phyloP scores from a whole-genome alignment of 2,113 vertebrate genomes.

The Nerophis ophidion region DNA sequence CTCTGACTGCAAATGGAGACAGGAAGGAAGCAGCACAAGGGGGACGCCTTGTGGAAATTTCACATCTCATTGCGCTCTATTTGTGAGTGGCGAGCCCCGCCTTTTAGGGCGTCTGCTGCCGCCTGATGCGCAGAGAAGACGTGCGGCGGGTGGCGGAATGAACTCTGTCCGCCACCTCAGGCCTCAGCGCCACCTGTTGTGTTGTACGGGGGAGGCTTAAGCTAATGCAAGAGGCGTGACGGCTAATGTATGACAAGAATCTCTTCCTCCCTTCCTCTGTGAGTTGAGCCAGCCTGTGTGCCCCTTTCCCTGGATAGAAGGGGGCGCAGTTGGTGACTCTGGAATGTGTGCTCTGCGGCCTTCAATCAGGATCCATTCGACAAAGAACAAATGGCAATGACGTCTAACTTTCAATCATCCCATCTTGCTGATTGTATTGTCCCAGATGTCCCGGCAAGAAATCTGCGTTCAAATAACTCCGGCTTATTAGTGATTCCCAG shows the following conservation, averaged over 20 bases:
- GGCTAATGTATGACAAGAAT: slow-evolving; percentile 56
- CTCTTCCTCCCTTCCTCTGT: slow-evolving; percentile 37
- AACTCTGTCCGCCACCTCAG: slow-evolving; percentile 33
- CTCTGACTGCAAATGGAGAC: slow-evolving; percentile 60
- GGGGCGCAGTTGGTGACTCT: not conserved
- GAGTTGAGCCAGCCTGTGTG: slow-evolving; percentile 41
- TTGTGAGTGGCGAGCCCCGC: slow-evolving; percentile 61
- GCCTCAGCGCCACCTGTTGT: slow-evolving; percentile 58
- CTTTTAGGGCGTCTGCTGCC: slow-evolving; percentile 60
- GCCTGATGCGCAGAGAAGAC: slow-evolving; percentile 43
- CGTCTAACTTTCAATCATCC: not conserved
- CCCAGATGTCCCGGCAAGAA: too few species aligned
- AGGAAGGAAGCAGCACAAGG: slow-evolving; percentile 52
- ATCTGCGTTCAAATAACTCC: too few species aligned
- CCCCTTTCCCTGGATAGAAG: slow-evolving; percentile 37
- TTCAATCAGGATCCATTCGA: slow-evolving; percentile 43
- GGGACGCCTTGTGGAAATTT: slow-evolving; percentile 64
- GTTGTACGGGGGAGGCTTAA: slow-evolving; percentile 47
- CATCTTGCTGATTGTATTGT: too few species aligned
- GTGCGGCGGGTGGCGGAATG: slow-evolving; percentile 50
- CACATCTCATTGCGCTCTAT: slow-evolving; percentile 73
- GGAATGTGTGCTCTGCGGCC: slow-evolving; percentile 32
- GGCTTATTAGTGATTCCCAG: too few species aligned
- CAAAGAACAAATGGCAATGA: slow-evolving; percentile 50
- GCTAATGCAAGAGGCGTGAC: slow-evolving; percentile 55